Conservation (phyloP, 2,888 invertebrate genomes). For the Pycnomerus fuliginosus region DNA sequence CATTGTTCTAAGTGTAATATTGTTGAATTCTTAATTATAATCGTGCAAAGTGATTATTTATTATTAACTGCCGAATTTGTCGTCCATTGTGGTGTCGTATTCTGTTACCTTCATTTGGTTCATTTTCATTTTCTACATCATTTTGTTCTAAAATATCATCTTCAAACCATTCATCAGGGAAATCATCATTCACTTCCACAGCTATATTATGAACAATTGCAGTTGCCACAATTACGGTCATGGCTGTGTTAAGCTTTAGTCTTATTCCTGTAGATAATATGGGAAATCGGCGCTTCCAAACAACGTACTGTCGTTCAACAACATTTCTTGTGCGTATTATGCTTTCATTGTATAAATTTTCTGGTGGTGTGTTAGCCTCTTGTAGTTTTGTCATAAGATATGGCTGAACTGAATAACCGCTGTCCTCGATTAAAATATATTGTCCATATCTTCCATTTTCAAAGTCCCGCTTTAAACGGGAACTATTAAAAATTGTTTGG, state of each 20-base stretch:
- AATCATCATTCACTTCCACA: constrained; percentile 6
- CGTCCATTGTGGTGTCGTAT: too few species aligned
- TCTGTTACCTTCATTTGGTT: background rate
- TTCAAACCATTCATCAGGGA: constrained; percentile 3
- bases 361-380: constrained; percentile 4
- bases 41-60: constrained; percentile 1
- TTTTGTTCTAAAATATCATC: background rate
- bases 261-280: constrained; percentile 6
- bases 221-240: constrained; percentile 5
- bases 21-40: background rate
- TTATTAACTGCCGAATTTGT: background rate
- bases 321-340: constrained; percentile 12
- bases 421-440: constrained; percentile 9
- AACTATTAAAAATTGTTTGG: constrained; percentile 40
- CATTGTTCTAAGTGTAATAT: too few species aligned
- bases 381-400: constrained; percentile 14
- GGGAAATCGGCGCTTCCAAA: constrained; percentile 31
- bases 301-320: constrained; percentile 27
- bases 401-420: constrained; percentile 7
- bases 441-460: constrained; percentile 6
- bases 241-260: background rate
- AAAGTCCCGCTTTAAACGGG: constrained; percentile 15
- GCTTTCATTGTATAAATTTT: constrained; percentile 14
- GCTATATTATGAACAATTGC: constrained; percentile 10
- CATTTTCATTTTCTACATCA: background rate